Percentiles rank a stretch among this genome's conserved stretches.
Conservation (phyloP, 1,140 invertebrate species). For the Andrena cerasifolii region DNA sequence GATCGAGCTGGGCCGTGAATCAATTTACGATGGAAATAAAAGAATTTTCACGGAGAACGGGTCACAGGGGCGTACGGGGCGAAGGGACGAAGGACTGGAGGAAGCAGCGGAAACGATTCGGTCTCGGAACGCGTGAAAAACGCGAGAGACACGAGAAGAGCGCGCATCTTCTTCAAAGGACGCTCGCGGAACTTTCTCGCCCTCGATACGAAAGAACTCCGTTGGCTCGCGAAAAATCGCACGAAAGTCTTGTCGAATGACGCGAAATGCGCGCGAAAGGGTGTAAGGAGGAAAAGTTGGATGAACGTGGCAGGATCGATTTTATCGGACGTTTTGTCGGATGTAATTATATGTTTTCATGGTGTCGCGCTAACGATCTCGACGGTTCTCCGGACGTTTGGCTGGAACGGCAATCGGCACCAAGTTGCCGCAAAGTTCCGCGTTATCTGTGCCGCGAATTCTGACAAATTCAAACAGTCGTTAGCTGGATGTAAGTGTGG, state of each 20-base stretch:
- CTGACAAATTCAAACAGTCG: conserved; percentile 15
- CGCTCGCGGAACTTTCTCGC: neutral
- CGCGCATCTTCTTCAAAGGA: no score
- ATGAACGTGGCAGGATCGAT: conserved; percentile 31
- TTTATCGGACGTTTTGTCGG: no score
- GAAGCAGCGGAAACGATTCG: no score
- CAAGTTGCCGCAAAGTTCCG: neutral
- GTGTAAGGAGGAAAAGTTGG: conserved; percentile 49
- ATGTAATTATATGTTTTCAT: no score
- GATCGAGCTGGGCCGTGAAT: conserved; percentile 46
- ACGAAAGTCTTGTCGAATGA: no score
- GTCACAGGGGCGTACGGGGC: no score
- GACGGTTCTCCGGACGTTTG: neutral
- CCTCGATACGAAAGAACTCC: neutral
- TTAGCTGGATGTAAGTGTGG: neutral
- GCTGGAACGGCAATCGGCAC: neutral
- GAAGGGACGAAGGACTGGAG: no score
- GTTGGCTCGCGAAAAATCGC: no score
- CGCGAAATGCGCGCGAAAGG: conserved; percentile 24
- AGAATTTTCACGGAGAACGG: conserved; percentile 32
- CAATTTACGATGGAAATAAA: conserved; percentile 65
- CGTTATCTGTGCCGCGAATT: conserved; percentile 4
- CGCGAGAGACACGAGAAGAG: no score
- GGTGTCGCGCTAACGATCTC: neutral
- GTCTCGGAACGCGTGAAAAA: no score